Evolutionary conservation across 2,888 invertebrate species (phyloP), one percentile per base, ranked within the genome.

Genomic region (Neuroscelio doddi): DNA sequence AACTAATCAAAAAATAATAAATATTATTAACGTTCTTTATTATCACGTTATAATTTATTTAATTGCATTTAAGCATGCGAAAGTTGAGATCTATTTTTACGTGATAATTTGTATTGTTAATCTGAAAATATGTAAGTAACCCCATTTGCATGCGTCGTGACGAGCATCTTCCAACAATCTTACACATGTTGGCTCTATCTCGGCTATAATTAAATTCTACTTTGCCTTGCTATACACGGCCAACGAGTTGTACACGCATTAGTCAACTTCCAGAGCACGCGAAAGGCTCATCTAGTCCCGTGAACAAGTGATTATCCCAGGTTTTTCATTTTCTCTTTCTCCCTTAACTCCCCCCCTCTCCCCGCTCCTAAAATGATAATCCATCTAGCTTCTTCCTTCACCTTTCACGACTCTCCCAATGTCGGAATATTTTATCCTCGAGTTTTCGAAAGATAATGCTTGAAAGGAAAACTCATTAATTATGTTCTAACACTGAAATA

Each of bases 181-280:
- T 27, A 8, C 26, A n/a, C 32, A 36, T 30, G 36, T 9, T 12
- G 9, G 38, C 30, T 14, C 34, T 41, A 21, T 30, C 8, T 12
- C 29, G 17, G 1, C 34, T 32, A 42, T 34, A 56, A 56, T 47
- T 47, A 56, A 56, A 56, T 47, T 47, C 36, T 38, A 21, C 47
- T 56, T 38, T 26, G 21, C 32, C 47, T 41, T 16, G 34, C 41
- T 39, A 21, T 56, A 47, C 42, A 36, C 49, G 47, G 49, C 45
- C 36, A 55, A 47, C 49, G 56, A 47, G 41, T 47, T 47, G 34
- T 41, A 44, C 17, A 15, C 41, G 55, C 46, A 47, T 39, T 47
- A 34, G 34, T 39, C 47, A 55, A 55, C 53, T 44, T 41, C 41
- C 49, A 57, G 36, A 49, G 42, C 44, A 50, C 50, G 57, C 49